Base-by-base conservation (phyloP, 2,888 invertebrate genomes). In the Timema cristinae region DNA sequence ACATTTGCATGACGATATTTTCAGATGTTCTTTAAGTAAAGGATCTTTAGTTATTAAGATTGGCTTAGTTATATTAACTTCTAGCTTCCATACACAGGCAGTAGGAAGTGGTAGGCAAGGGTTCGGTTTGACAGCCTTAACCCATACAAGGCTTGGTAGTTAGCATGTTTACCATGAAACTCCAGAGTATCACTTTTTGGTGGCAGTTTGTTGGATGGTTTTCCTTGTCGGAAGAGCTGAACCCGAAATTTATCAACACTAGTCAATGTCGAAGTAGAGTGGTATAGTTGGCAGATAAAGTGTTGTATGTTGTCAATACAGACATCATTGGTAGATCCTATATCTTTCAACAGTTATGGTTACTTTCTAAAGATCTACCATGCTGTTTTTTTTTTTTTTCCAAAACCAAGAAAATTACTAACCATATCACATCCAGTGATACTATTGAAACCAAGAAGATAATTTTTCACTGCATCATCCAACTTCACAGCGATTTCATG, bases 401-500 rank as follows among this genome's bases (percentile, higher is more conserved):
- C 59, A 59, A 59, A 13, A 59, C 16, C 13, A n/a, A 15, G 59
- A 13, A 59, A 7, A 8, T 59, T 5, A 13, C n/a, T 56, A 56
- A 59, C 13, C 9, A 9, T n/a, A 59, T 59, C 59, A 59, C 15
- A 59, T 9, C 59, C 59, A 59, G 15, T 9, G 59, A 7, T 32
- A 59, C 2, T 59, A 32, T 59, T 0, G 32, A n/a, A 59, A 59
- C 9, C 59, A 59, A 59, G 59, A 59, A n/a, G 59, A 59, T 2
- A 13, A 32, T 13, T 59, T 9, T 59, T 59, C 59, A 59, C 6
- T 5, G 15, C n/a, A 16, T 15, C 8, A 59, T n/a, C 13, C 59
- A n/a, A n/a, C 59, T 59, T 59, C 59, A 59, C 15, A 59, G 59
- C 59, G n/a, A 59, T 59, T 15, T 59, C 59, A 59, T 59, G 59